These are phyloP conservation scores for Pogoniulus pusillus DNA, from an alignment of 2,797 vertebrate species.

Conservation along the genomic window DNA sequence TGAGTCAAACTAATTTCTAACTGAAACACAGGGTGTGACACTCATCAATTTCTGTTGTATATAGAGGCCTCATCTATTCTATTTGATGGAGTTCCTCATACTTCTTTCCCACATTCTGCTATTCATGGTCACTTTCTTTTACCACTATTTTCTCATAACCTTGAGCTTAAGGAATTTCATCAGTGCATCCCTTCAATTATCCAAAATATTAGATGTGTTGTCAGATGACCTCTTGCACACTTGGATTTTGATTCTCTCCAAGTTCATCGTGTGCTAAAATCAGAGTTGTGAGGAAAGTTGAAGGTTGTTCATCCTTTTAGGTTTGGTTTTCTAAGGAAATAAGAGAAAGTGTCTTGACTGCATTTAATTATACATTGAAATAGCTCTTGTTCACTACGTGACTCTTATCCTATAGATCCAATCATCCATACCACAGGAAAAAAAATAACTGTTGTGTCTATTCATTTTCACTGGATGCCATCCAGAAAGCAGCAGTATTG, in stretches of 20 bases:
- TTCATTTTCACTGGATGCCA: constrained; percentile 65
- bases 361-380: constrained; percentile 57
- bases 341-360: constrained; percentile 57
- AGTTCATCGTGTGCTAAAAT: not conserved
- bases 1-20: not conserved
- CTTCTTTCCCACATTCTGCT: constrained; percentile 31
- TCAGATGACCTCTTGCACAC: constrained; percentile 7
- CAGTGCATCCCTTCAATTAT: not conserved
- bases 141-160: constrained; percentile 11
- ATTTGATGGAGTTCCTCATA: not conserved
- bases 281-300: constrained; percentile 8
- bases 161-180: constrained; percentile 35
- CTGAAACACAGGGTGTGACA: not conserved
- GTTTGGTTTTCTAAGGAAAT: constrained; percentile 65
- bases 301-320: constrained; percentile 30
- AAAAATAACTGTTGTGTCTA: constrained; percentile 54
- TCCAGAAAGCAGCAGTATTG: constrained; percentile 68
- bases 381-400: constrained; percentile 66
- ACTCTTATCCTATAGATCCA: constrained; percentile 65
- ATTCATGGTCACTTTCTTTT: constrained; percentile 30
- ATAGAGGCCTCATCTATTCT: not conserved
- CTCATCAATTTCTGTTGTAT: not conserved
- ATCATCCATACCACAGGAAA: constrained; percentile 58
- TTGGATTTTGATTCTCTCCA: constrained; percentile 5
- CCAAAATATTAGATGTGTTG: not conserved